Evolutionary conservation across 2,888 invertebrate genomes (phyloP), one percentile per base, ranked within the genome.

Genomic region (Diploptera punctata): DNA sequence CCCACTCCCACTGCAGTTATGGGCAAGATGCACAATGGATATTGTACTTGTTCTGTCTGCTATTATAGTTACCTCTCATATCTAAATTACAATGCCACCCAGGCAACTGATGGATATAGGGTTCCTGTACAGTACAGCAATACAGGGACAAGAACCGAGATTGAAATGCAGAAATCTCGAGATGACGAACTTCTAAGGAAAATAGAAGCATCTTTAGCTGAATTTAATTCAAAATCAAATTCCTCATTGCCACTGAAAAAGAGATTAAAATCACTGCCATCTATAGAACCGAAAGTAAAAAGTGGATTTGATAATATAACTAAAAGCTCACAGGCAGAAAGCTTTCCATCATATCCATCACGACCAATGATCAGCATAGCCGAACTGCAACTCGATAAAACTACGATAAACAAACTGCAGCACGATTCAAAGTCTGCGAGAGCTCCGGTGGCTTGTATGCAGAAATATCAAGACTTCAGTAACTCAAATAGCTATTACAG

Each of bases 381-480:
- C n/a, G 47, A 47, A n/a, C n/a, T 47, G n/a, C 16, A 47, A n/a
- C 47, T 47, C n/a, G 18, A 47, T 47, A 47, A 47, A 47, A 47
- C 47, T 4, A 4, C 3, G 4, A 47, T 47, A n/a, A 47, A 47
- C n/a, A 47, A 47, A 47, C 3, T 47, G 4, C 47, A 47, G 10
- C 47, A 47, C n/a, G 18, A n/a, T 13, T 4, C n/a, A n/a, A 47
- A 47, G n/a, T n/a, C 47, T 13, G n/a, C n/a, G 4, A 47, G 7
- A 47, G 3, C 47, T 4, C 18, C 47, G 7, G 47, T 47, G 4
- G 9, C 47, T n/a, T 4, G 16, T 47, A 47, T 47, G 7, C 47
- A 47, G 3, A 47, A 47, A 47, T 47, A 47, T n/a, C 18, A 3
- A 4, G 9, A 47, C 3, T 47, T 13, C 47, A 47, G 4, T 47